Percentiles rank a stretch among this genome's conserved stretches.
Evolutionary conservation across 2,888 invertebrate genomes (phyloP).

Genomic region (Drosophila prostipennis): DNA sequence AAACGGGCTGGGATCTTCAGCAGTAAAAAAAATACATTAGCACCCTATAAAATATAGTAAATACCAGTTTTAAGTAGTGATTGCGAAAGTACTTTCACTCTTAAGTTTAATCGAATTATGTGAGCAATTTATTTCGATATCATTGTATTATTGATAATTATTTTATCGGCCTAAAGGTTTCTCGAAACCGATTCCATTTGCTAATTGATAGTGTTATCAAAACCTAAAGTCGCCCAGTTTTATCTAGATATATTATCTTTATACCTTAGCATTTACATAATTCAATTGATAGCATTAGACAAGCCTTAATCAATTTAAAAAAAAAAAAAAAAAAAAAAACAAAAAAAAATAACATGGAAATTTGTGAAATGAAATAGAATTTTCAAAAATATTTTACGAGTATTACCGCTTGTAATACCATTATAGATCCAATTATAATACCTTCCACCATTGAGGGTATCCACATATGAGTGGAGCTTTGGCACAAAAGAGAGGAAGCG

Average conservation of each 20-base stretch:
- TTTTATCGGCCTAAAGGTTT: not conserved
- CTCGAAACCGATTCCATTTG: not conserved
- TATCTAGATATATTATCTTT: not conserved
- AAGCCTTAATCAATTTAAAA: not conserved
- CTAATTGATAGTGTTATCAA: not conserved
- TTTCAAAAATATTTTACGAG: not conserved
- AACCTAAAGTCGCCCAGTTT: not conserved
- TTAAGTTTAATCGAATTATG: no score
- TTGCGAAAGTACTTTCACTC: not conserved
- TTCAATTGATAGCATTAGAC: slow-evolving; percentile 1
- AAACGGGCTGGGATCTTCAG: not conserved
- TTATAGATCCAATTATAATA: not conserved
- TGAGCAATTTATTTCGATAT: no score
- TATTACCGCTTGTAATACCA: not conserved
- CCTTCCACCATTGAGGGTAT: not conserved
- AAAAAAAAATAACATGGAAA: not conserved
- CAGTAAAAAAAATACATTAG: not conserved
- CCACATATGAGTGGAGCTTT: slow-evolving; percentile 10
- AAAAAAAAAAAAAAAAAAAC: not conserved
- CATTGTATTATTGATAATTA: no score
- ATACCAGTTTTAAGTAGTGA: not conserved
- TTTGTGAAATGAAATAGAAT: not conserved
- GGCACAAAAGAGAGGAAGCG: slow-evolving; percentile 53
- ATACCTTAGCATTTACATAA: not conserved
- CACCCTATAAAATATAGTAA: not conserved